Evolutionary conservation across 2,113 vertebrate species (phyloP).

Genomic region (Mormyrus lacerda): DNA sequence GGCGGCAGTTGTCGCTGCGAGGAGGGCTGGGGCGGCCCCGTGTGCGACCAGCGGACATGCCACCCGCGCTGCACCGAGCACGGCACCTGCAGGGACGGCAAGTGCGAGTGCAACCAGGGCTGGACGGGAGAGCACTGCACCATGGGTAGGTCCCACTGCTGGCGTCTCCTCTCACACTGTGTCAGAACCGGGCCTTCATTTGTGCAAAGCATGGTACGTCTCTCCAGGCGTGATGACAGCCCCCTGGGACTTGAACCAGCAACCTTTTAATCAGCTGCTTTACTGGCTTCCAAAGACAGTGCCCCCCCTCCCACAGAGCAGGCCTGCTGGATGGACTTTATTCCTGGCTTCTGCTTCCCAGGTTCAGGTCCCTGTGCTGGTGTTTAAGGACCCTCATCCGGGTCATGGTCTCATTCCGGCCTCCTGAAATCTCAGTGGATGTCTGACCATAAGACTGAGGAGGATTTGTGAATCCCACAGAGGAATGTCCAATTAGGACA

Average conservation of each 20-base stretch:
- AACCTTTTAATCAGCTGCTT: not conserved
- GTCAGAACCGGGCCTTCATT: not conserved
- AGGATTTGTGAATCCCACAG: not conserved
- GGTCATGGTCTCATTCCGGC: not conserved
- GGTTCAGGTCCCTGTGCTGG: not conserved
- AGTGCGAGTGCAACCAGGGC: slow-evolving; percentile 95
- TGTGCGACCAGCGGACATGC: slow-evolving; percentile 87
- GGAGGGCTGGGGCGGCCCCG: slow-evolving; percentile 84
- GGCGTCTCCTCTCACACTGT: not conserved
- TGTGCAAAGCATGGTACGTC: not conserved
- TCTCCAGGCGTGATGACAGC: not conserved
- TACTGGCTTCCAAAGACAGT: not conserved
- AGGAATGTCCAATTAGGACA: not conserved
- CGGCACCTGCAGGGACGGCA: slow-evolving; percentile 90
- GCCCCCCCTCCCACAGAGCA: not conserved
- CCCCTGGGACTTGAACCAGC: not conserved
- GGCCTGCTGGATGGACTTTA: not conserved
- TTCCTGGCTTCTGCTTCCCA: not conserved
- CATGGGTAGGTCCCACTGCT: slow-evolving; percentile 72
- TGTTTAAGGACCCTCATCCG: not conserved
- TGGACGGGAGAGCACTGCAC: slow-evolving; percentile 98
- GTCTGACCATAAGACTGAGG: not conserved
- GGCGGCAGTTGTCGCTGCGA: slow-evolving; percentile 86
- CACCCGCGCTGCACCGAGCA: slow-evolving; percentile 90
- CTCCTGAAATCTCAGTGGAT: not conserved